phyloP scores from a whole-genome alignment of 1,140 invertebrate species.

The Panulirus ornatus region DNA sequence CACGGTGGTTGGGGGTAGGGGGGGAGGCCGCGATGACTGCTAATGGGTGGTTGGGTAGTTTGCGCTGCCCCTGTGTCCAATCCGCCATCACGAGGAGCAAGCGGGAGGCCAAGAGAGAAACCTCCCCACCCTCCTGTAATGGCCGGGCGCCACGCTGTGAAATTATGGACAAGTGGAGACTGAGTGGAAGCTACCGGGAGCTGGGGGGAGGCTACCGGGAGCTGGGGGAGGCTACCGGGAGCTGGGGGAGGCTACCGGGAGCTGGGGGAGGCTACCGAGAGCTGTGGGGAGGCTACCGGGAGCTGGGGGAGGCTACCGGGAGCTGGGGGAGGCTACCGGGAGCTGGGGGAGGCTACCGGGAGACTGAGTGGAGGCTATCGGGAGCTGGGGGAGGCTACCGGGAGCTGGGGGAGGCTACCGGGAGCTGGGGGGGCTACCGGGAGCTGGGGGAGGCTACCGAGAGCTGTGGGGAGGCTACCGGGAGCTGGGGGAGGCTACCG shows the following conservation, averaged over 20 bases:
- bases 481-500: not conserved
- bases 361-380: too few species aligned
- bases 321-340: too few species aligned
- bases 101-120: not conserved
- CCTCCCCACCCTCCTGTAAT: not conserved
- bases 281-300: too few species aligned
- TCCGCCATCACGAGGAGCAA: constrained; percentile 4
- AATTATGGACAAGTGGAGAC: not conserved
- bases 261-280: not conserved
- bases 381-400: too few species aligned
- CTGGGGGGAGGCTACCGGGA: not conserved
- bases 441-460: too few species aligned
- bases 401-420: too few species aligned
- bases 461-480: too few species aligned
- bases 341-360: too few species aligned
- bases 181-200: not conserved
- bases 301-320: too few species aligned
- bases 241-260: not conserved
- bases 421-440: too few species aligned
- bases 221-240: not conserved
- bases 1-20: constrained; percentile 25
- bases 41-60: constrained; percentile 54
- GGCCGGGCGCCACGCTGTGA: not conserved
- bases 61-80: constrained; percentile 37
- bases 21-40: constrained; percentile 26